Evolutionary conservation across 2,888 invertebrate species (phyloP), one percentile per base, ranked within the genome.

Genomic region (Caenorhabditis sulstoni): DNA sequence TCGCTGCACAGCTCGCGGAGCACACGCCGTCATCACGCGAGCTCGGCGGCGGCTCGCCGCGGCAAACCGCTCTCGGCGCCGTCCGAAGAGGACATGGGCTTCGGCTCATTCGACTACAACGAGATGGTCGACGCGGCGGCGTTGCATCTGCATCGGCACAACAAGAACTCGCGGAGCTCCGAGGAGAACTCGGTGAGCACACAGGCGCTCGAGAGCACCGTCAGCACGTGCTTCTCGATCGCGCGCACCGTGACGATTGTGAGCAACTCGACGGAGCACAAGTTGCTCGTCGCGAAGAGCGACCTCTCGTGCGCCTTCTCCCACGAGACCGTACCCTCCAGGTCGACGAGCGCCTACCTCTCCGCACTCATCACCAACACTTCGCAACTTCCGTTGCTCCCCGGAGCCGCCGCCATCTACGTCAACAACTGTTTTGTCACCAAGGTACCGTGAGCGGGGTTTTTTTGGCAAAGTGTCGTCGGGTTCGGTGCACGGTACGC

Each of bases 391-490:
- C 89, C 91, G 2, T 84, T 92, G 11, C 87, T 92, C 45, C 86
- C 91, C 18, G 92, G 92, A 16, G 86, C 90, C 12, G 90, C 90
- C 18, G 90, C 89, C 74, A 89, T 92, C 41, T 92, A 91, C 83
- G 85, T 92, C 64, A 91, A 92, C 83, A 91, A 91, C 84, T 91
- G 90, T 78, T 92, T 92, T 85, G 89, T 92, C 20, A 89, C 91
- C 5, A 92, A 87, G 81, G 89, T n/a, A n/a, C n/a, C n/a, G n/a
- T n/a, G n/a, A n/a, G n/a, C n/a, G n/a, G n/a, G n/a, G n/a, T n/a
- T n/a, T n/a, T n/a, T n/a, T n/a, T n/a, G n/a, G n/a, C n/a, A n/a
- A n/a, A n/a, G n/a, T n/a, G n/a, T n/a, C n/a, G n/a, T n/a, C n/a
- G n/a, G n/a, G n/a, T n/a, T n/a, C n/a, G n/a, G n/a, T n/a, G n/a